A percentile compares a stretch with the other conserved stretches of the same genome.
Conservation (phyloP, 2,113 vertebrate genomes). For the Rafetus swinhoei region DNA sequence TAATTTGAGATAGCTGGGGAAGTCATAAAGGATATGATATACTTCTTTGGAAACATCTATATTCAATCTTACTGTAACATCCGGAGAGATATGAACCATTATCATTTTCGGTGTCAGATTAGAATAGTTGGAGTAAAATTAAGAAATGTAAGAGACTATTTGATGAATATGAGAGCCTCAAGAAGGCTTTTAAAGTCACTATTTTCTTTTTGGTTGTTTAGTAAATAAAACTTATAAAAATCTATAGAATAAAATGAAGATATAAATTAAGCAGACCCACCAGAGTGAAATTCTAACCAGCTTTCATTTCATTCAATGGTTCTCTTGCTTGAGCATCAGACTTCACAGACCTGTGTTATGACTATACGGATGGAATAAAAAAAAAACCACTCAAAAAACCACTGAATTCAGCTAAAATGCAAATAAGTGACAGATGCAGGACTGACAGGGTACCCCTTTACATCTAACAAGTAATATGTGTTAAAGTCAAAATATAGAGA, state of each 20-base stretch:
- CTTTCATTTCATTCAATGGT: background rate
- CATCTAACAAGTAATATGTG: background rate
- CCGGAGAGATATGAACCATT: background rate
- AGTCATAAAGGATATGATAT: background rate
- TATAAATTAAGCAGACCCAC: background rate
- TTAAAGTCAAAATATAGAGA: background rate
- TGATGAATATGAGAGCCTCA: background rate
- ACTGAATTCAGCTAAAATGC: background rate
- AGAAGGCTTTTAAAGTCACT: background rate
- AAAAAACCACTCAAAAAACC: background rate
- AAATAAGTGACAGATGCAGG: background rate
- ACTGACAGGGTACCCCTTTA: background rate
- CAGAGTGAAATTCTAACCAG: background rate
- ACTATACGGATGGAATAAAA: background rate
- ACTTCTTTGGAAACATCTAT: background rate
- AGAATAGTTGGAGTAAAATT: background rate
- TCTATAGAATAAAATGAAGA: rapidly evolving
- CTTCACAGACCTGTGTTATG: background rate
- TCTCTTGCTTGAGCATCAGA: background rate
- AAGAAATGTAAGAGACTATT: background rate
- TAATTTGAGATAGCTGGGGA: background rate
- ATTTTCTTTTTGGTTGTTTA: background rate
- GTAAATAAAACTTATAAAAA: background rate
- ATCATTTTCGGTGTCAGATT: background rate
- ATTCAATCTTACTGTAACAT: background rate